These are phyloP conservation scores for Atractosteus spatula DNA, from an alignment of 2,113 vertebrate genomes.

Conservation along the genomic window DNA sequence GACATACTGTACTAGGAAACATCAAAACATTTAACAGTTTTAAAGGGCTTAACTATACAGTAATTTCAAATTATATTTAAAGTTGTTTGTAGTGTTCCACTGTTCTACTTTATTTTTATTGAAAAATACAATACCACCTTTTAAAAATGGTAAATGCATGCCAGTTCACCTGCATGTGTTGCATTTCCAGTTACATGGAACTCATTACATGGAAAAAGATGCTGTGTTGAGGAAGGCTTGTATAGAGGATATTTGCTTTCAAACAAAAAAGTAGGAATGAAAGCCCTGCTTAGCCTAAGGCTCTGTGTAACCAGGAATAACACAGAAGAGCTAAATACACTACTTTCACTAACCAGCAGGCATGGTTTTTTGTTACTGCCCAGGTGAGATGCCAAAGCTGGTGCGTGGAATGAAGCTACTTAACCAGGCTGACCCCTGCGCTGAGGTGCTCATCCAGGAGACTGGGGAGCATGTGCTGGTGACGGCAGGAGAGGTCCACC, in stretches of 20 bases:
- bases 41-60: too few species aligned
- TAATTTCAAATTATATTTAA: too few species aligned
- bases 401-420: slow-evolving; percentile 91
- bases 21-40: too few species aligned
- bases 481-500: slow-evolving; percentile 93
- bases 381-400: slow-evolving; percentile 93
- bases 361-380: slow-evolving; percentile 16
- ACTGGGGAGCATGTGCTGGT: slow-evolving; percentile 93
- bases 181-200: background rate
- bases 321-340: background rate
- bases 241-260: background rate
- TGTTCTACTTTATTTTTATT: too few species aligned
- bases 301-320: background rate
- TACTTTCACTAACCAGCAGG: slow-evolving; percentile 7
- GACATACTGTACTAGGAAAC: too few species aligned
- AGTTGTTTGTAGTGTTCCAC: too few species aligned
- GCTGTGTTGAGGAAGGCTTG: slow-evolving; percentile 2
- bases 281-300: background rate
- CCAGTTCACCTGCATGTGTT: background rate
- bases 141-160: background rate
- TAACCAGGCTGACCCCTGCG: slow-evolving; percentile 95
- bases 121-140: too few species aligned
- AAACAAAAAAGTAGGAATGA: slow-evolving; percentile 5
- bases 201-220: slow-evolving; percentile 2
- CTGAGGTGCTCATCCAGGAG: slow-evolving; percentile 92